These are phyloP conservation scores for Silurus lanzhouensis DNA, from an alignment of 2,797 vertebrate species.

Conservation along the genomic window DNA sequence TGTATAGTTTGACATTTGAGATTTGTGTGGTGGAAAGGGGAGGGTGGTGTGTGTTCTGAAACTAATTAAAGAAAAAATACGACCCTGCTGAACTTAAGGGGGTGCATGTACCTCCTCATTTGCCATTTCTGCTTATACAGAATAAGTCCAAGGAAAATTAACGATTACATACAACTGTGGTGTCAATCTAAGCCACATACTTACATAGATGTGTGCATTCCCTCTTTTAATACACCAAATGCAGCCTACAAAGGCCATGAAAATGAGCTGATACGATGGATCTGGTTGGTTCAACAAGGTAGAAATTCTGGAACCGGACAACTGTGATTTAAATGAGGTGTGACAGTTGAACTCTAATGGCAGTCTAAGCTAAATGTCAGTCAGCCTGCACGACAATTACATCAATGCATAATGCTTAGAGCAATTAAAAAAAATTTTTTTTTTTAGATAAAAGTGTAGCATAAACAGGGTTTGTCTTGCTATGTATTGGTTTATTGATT, in stretches of 20 bases:
- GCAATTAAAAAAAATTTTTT: background rate
- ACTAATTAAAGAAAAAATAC: conserved; percentile 6
- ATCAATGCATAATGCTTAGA: background rate
- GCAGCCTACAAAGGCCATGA: background rate
- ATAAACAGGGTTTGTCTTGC: conserved; percentile 41
- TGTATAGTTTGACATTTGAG: conserved; percentile 4
- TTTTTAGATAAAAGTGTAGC: conserved; percentile 26
- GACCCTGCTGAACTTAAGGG: background rate
- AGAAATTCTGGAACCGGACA: background rate
- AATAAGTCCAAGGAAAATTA: background rate
- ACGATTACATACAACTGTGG: background rate
- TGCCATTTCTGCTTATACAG: background rate
- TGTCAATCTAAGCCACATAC: background rate
- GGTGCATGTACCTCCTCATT: background rate
- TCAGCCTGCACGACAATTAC: background rate
- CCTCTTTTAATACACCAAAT: background rate
- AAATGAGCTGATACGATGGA: background rate
- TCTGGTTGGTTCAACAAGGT: background rate
- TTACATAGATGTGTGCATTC: background rate
- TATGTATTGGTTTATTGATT: conserved; percentile 54
- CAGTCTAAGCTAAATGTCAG: background rate
- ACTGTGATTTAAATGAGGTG: background rate
- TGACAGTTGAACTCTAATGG: background rate
- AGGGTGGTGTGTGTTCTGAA: background rate
- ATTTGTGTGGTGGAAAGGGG: background rate